Evolutionary conservation across 2,797 vertebrate species (phyloP).

Genomic region (Notoglanidium macrostoma): DNA sequence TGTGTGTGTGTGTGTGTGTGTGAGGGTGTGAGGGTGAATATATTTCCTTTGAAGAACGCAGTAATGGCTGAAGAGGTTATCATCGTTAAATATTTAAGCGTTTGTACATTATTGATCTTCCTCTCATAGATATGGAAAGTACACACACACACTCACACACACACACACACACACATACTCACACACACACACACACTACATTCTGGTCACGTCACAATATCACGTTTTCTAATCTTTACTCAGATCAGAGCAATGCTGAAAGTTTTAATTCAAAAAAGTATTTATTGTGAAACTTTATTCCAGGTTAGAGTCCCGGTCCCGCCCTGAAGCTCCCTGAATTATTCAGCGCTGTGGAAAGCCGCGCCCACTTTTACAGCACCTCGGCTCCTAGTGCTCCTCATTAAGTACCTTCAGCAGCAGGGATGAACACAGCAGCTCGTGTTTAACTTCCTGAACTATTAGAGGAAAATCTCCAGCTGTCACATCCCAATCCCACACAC

Average conservation of each 20-base stretch:
- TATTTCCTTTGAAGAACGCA: conserved; percentile 62
- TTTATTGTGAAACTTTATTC: background rate
- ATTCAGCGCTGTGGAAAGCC: background rate
- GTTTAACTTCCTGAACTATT: background rate
- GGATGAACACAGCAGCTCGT: background rate
- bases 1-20: background rate
- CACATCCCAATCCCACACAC: background rate
- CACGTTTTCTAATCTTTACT: background rate
- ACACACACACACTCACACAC: background rate
- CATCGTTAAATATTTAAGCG: conserved; percentile 52
- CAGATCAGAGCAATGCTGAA: background rate
- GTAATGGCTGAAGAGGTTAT: conserved; percentile 57
- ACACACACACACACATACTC: background rate
- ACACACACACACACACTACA: background rate
- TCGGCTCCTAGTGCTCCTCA: too few species aligned
- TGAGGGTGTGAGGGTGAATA: background rate
- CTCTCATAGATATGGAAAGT: background rate
- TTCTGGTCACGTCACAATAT: background rate
- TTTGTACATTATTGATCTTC: conserved; percentile 21
- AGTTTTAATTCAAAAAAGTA: too few species aligned
- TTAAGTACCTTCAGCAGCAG: background rate
- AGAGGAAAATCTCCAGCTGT: background rate
- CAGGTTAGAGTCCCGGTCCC: background rate
- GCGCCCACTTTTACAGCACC: background rate
- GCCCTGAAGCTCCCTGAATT: background rate